These are phyloP conservation scores for Masticophis lateralis DNA, from an alignment of 2,797 vertebrate species.

Conservation along the genomic window DNA sequence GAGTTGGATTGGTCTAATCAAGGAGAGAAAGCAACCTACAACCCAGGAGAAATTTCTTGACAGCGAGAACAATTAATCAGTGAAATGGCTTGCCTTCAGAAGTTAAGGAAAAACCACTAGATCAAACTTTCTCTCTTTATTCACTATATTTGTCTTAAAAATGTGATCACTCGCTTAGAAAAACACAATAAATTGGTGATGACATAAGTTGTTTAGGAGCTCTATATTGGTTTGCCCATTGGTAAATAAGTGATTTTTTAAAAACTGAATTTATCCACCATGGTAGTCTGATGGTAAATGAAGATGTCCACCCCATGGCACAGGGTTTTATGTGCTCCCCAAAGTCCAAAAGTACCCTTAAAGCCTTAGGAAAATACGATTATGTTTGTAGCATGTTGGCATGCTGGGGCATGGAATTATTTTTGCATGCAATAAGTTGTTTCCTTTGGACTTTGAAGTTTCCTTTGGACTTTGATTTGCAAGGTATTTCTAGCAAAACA, in stretches of 20 bases:
- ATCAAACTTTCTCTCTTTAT: neutral
- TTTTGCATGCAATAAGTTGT: neutral
- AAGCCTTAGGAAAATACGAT: neutral
- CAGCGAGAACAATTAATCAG: too few relatives aligned
- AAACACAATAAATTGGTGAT: neutral
- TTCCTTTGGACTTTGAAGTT: neutral
- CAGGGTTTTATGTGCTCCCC: neutral
- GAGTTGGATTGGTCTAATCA: too few relatives aligned
- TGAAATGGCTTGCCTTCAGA: too few relatives aligned
- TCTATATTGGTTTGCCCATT: neutral
- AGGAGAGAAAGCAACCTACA: too few relatives aligned
- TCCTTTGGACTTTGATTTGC: neutral
- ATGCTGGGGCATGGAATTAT: neutral
- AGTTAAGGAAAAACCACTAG: neutral
- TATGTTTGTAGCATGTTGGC: neutral
- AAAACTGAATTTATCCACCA: too few relatives aligned
- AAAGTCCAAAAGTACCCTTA: neutral
- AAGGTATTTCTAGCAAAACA: neutral
- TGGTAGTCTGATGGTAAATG: neutral
- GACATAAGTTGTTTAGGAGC: neutral
- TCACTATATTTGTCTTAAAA: neutral
- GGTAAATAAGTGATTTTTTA: neutral
- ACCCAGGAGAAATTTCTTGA: too few relatives aligned
- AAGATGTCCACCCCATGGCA: neutral
- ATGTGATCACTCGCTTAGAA: neutral